Conservation (phyloP, 2,113 vertebrate species). For the Odocoileus hemionus region DNA sequence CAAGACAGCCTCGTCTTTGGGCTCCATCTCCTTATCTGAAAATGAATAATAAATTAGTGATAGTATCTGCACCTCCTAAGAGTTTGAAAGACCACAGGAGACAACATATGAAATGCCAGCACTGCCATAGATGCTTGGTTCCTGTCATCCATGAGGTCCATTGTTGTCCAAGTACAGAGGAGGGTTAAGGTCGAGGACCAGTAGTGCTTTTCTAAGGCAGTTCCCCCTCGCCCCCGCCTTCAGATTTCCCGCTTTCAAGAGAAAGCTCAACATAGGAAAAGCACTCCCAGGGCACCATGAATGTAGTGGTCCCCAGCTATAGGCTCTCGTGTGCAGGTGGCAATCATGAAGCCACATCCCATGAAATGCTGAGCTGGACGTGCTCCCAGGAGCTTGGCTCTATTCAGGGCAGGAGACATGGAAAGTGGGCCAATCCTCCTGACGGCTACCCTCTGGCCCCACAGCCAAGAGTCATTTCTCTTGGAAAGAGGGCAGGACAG, state of each 20-base stretch:
- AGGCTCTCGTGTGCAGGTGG: neutral
- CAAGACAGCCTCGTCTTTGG: neutral
- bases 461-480: neutral
- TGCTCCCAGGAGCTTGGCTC: neutral
- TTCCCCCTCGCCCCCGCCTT: neutral
- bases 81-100: neutral
- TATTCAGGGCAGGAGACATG: neutral
- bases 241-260: neutral
- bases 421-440: neutral
- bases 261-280: neutral
- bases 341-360: neutral
- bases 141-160: neutral
- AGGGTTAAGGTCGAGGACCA: neutral
- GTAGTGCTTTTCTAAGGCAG: neutral
- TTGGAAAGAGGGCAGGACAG: neutral
- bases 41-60: neutral
- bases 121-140: fast-evolving
- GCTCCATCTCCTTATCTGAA: neutral
- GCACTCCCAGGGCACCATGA: fast-evolving
- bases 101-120: neutral
- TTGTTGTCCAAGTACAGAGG: neutral
- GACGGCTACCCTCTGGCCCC: neutral
- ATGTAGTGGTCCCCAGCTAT: neutral
- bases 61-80: neutral
- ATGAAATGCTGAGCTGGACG: neutral